Percentiles rank a stretch among this genome's conserved stretches.
Conservation (phyloP, 2,888 invertebrate genomes). For the Oxyscelio sp. region DNA sequence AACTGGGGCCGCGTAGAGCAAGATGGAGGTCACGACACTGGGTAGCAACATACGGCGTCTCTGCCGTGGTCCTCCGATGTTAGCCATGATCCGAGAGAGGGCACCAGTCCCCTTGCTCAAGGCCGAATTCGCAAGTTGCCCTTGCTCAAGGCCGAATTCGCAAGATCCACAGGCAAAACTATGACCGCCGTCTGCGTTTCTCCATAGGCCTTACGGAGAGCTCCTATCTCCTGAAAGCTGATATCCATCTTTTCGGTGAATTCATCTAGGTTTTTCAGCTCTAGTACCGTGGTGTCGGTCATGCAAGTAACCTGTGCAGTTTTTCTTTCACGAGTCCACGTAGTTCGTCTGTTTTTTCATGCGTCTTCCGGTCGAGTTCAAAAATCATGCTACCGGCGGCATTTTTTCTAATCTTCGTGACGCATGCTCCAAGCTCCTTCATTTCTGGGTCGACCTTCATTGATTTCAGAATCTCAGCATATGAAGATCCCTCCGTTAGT, state of each 20-base stretch:
- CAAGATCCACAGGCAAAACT: too few species aligned
- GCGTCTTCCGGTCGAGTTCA: not conserved
- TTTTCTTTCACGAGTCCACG: not conserved
- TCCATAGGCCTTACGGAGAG: too few species aligned
- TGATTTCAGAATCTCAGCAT: not conserved
- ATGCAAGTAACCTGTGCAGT: not conserved
- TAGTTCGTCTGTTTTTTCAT: not conserved
- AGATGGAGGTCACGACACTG: constrained; percentile 47
- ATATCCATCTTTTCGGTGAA: too few species aligned
- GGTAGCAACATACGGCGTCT: constrained; percentile 38
- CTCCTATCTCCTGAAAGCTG: too few species aligned
- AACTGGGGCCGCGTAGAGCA: constrained; percentile 36
- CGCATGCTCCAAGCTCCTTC: not conserved
- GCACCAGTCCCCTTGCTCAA: too few species aligned
- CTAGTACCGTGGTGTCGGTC: too few species aligned
- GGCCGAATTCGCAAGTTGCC: too few species aligned
- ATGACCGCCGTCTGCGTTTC: too few species aligned
- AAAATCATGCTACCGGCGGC: not conserved
- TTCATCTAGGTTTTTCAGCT: too few species aligned
- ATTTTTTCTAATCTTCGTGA: not conserved
- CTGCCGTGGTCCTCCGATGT: constrained; percentile 28
- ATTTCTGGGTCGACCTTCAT: not conserved
- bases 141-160: too few species aligned
- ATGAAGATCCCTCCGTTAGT: not conserved
- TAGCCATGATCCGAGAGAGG: constrained; percentile 30